A percentile compares a stretch with the other conserved stretches of the same genome.
phyloP scores from a whole-genome alignment of 2,888 invertebrate species.

The Muschampia plurimacula region DNA sequence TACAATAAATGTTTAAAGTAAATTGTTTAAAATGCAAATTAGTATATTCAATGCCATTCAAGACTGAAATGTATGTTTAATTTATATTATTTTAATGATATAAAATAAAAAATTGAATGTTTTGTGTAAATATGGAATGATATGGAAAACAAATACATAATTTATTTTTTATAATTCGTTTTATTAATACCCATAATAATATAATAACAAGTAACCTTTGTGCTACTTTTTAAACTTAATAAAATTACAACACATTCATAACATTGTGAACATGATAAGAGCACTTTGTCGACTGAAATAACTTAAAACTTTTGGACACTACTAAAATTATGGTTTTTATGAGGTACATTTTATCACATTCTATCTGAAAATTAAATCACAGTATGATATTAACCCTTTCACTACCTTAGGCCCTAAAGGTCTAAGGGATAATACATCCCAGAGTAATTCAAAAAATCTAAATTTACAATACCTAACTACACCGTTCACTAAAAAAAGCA shows the following conservation, averaged over 20 bases:
- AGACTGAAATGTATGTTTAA: slow-evolving; percentile 80
- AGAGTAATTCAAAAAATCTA: too few relatives aligned
- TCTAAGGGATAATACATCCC: too few relatives aligned
- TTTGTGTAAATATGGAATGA: slow-evolving; percentile 69
- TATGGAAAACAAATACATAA: slow-evolving; percentile 77
- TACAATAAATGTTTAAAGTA: slow-evolving; percentile 23
- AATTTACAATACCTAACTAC: too few relatives aligned
- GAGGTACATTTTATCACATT: neutral
- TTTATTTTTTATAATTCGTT: slow-evolving; percentile 75
- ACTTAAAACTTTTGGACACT: neutral
- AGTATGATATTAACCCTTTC: neutral
- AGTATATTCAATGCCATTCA: slow-evolving; percentile 76
- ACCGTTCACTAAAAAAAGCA: too few relatives aligned
- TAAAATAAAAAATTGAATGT: slow-evolving; percentile 49
- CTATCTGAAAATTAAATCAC: neutral
- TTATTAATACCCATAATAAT: slow-evolving; percentile 54
- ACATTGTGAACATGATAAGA: slow-evolving; percentile 28
- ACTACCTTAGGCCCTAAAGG: too few relatives aligned
- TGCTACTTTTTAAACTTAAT: neutral
- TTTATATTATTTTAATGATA: slow-evolving; percentile 60
- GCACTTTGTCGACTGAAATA: neutral
- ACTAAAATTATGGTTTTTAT: neutral
- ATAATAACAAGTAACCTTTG: neutral
- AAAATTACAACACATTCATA: slow-evolving; percentile 6
- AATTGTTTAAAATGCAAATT: slow-evolving; percentile 51